These are phyloP conservation scores for Pelodytes ibericus DNA, from an alignment of 2,797 vertebrate species.

Conservation along the genomic window DNA sequence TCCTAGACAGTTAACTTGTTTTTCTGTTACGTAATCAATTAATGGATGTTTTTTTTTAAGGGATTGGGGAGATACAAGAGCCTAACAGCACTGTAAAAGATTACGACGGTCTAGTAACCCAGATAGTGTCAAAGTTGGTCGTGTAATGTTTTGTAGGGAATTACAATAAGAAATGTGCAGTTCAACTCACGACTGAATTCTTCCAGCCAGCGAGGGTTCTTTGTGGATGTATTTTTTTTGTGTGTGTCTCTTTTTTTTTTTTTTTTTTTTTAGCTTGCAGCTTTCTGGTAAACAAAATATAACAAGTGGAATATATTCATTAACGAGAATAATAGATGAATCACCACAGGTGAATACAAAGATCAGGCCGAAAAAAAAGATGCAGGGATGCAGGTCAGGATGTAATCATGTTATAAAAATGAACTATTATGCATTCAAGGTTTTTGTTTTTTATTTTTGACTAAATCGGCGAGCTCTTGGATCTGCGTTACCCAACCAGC, in stretches of 20 bases:
- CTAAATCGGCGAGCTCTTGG: conserved; percentile 56
- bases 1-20: conserved; percentile 64
- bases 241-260: too few species aligned
- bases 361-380: not conserved
- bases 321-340: conserved; percentile 4
- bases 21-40: conserved; percentile 63
- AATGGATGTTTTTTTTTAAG: conserved; percentile 64
- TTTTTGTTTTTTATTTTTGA: too few species aligned
- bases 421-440: conserved; percentile 71
- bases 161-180: conserved; percentile 43
- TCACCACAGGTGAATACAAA: conserved; percentile 10
- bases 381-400: conserved; percentile 55
- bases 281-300: conserved; percentile 60
- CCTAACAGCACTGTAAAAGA: conserved; percentile 49
- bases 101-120: conserved; percentile 58
- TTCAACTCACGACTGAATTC: conserved; percentile 27
- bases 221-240: conserved; percentile 15
- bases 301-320: conserved; percentile 52
- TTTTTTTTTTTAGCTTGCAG: too few species aligned
- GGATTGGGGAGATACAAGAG: conserved; percentile 54
- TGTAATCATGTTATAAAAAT: conserved; percentile 73
- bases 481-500: not conserved
- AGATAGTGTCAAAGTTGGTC: conserved; percentile 58
- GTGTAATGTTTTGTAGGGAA: conserved; percentile 54
- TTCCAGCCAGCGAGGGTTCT: not conserved